Base-by-base conservation (phyloP, 2,113 vertebrate species). In the Tapirus terrestris region DNA sequence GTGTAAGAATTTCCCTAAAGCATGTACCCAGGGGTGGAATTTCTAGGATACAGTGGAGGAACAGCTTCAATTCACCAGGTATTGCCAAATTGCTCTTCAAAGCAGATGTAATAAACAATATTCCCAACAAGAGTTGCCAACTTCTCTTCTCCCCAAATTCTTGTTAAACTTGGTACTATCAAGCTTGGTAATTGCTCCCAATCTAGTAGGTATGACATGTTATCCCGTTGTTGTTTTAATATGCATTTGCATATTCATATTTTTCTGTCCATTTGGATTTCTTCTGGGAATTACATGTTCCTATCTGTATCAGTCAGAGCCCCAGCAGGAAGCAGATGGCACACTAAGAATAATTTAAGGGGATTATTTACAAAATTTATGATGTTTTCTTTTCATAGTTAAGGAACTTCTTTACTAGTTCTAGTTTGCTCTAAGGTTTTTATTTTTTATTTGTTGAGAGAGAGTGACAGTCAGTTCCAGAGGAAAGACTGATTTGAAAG, bases 401-500 rank as follows among this genome's bases (percentile, higher is more conserved):
- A 96, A 81, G 31, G 8, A 91, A 68, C 12, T 51, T 67, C 14
- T 87, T 56, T 80, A 39, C 27, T 75, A 63, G 63, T 77, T 94
- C 14, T 61, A 73, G 48, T 92, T 98, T 89, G 33, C 61, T 82
- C 21, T n/a, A 75, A 75, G 33, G 31, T 53, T 82, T 92, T 29
- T 21, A 23, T 18, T 88, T 83, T 73, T 87, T 31, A 33, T 91
- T 85, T 95, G 36, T 86, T 95, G 85, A 76, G 68, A 73, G 56
- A 86, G 68, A 75, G 45, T 27, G 48, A 58, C 29, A 93, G 73
- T 84, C 45, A 60, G 36, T 91, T 89, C 18, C 61, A 36, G 72
- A 91, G 31, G 36, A 68, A 76, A 18, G 51, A 56, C 10, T 21
- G n/a, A 77, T 96, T 88, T 88, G 79, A 81, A 92, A 75, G 33